Conservation (phyloP, 2,888 invertebrate species). For the Mermis nigrescens region DNA sequence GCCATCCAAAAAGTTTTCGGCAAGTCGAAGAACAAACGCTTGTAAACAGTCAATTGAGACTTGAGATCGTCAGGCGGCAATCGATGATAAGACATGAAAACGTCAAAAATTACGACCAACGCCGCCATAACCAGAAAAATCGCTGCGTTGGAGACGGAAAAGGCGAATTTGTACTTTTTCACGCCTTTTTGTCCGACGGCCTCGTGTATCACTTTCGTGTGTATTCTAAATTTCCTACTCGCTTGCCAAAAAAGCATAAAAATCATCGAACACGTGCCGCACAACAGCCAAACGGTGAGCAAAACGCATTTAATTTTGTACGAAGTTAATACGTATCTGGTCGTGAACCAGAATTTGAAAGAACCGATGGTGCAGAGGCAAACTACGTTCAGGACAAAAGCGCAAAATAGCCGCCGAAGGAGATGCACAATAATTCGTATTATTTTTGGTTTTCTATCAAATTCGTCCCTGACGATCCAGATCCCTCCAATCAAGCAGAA, state of each 20-base stretch:
- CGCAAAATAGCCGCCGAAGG: neutral
- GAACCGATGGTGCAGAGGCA: neutral
- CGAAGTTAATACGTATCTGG: neutral
- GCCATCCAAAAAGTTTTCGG: neutral
- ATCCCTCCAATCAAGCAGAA: neutral
- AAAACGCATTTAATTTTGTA: neutral
- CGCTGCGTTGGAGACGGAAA: neutral
- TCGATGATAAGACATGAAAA: neutral
- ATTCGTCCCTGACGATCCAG: neutral
- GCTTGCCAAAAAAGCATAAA: neutral
- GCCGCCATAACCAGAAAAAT: neutral
- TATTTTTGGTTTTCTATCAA: neutral
- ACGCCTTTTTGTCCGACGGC: neutral
- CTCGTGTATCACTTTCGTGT: neutral
- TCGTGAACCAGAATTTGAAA: neutral
- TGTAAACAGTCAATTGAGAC: neutral
- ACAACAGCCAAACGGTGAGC: neutral
- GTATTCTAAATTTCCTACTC: neutral
- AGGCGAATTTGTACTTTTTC: neutral
- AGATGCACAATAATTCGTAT: neutral
- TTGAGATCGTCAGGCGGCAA: neutral
- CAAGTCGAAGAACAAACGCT: neutral
- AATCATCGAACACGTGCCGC: neutral
- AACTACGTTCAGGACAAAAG: neutral
- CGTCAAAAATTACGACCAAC: neutral